Evolutionary conservation across 2,888 invertebrate species (phyloP).

Genomic region (Ypsolopha sequella): DNA sequence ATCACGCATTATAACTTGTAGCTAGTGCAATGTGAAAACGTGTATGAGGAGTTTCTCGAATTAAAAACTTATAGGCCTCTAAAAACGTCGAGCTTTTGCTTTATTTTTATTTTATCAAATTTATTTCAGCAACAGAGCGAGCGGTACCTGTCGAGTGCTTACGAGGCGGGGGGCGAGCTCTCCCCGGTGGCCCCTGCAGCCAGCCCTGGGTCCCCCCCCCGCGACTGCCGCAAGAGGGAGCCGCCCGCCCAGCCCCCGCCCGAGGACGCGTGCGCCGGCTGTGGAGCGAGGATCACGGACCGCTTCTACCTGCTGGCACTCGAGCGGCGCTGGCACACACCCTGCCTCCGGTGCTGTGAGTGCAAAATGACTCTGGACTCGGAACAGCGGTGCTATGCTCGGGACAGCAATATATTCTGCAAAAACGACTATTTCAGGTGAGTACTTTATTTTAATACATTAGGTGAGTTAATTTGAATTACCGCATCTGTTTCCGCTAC

Average conservation of each 20-base stretch:
- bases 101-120: constrained; percentile 4
- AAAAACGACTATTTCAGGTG: constrained; percentile 97
- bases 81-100: too few relatives aligned
- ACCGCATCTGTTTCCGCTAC: too few relatives aligned
- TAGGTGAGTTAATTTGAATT: background rate
- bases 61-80: too few relatives aligned
- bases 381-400: constrained; percentile 92
- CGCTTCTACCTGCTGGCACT: constrained; percentile 92
- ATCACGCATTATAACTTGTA: too few relatives aligned
- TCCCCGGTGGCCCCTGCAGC: constrained; percentile 80
- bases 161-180: constrained; percentile 79
- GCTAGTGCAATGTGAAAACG: too few relatives aligned
- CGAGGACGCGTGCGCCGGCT: constrained; percentile 85
- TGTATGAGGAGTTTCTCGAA: too few relatives aligned
- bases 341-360: constrained; percentile 91
- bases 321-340: constrained; percentile 93
- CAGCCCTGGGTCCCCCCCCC: constrained; percentile 72
- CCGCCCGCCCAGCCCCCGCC: constrained; percentile 54
- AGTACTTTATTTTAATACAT: constrained; percentile 41
- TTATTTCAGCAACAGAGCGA: constrained; percentile 77
- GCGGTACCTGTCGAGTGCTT: constrained; percentile 74
- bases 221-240: constrained; percentile 70
- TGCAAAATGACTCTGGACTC: constrained; percentile 91
- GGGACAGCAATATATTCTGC: constrained; percentile 95
- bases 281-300: constrained; percentile 88